Evolutionary conservation across 2,888 invertebrate species (phyloP).

Genomic region (Drosophila fungiperda): DNA sequence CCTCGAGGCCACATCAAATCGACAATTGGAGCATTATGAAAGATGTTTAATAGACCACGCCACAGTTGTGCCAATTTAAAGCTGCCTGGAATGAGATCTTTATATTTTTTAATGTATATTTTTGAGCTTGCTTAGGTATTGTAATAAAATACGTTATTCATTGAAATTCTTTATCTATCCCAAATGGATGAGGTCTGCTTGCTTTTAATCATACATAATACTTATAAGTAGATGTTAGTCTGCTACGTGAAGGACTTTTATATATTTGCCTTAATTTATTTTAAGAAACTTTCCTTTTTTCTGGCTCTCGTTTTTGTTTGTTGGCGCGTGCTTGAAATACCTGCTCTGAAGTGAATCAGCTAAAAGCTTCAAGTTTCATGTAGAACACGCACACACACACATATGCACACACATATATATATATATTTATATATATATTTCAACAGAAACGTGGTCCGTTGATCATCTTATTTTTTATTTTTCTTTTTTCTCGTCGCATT

Average conservation of each 20-base stretch:
- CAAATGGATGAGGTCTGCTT: constrained; percentile 22
- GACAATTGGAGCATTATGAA: constrained; percentile 2
- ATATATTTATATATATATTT: constrained; percentile 18
- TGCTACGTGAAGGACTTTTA: constrained; percentile 20
- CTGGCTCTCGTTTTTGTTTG: background rate
- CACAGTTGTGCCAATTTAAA: background rate
- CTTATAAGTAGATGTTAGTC: constrained; percentile 2
- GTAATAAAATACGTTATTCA: background rate
- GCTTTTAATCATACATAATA: constrained; percentile 55
- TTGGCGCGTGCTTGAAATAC: constrained; percentile 54
- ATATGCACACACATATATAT: background rate
- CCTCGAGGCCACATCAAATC: background rate
- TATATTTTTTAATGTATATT: background rate
- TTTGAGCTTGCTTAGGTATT: background rate
- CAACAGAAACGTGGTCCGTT: constrained; percentile 43
- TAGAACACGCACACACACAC: constrained; percentile 20
- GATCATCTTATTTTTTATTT: constrained; percentile 47
- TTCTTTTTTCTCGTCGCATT: constrained; percentile 37
- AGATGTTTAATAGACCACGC: background rate
- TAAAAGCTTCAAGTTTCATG: constrained; percentile 66
- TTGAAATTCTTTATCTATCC: constrained; percentile 1
- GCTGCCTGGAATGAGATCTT: background rate
- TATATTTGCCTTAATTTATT: constrained; percentile 54
- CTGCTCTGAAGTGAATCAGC: constrained; percentile 56
- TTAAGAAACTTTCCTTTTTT: constrained; percentile 27